phyloP scores from a whole-genome alignment of 2,797 vertebrate genomes.

The Toxotes lorentzi region DNA sequence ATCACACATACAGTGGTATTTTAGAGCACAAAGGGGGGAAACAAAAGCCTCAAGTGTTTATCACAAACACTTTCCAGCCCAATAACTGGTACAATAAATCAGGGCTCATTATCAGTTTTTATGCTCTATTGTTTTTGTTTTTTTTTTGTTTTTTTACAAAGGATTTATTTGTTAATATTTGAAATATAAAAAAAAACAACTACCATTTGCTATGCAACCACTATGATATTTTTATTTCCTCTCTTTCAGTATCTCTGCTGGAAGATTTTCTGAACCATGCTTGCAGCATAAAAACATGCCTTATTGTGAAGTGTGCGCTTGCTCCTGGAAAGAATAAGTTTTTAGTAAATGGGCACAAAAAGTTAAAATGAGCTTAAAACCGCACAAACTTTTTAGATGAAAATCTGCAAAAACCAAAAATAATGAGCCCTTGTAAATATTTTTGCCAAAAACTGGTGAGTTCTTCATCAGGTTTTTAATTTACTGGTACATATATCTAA shows the following conservation, averaged over 20 bases:
- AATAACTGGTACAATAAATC: too few relatives aligned
- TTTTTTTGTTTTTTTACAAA: neutral
- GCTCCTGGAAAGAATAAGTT: neutral
- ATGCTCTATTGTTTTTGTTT: too few relatives aligned
- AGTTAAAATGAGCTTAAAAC: neutral
- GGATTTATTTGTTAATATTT: neutral
- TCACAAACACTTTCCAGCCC: neutral
- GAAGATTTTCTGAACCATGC: neutral
- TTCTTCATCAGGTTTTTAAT: neutral
- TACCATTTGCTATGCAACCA: neutral
- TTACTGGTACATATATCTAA: neutral
- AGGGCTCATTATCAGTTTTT: neutral
- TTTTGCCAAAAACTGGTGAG: neutral
- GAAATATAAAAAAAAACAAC: neutral
- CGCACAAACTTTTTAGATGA: neutral
- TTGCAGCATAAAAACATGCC: neutral
- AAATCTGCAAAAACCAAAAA: neutral
- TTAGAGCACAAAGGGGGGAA: slow-evolving; percentile 11
- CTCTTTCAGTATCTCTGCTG: neutral
- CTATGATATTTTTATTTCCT: neutral
- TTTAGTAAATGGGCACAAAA: neutral
- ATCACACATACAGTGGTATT: slow-evolving; percentile 8
- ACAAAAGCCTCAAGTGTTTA: slow-evolving; percentile 2
- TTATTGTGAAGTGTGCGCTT: neutral
- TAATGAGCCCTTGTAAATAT: neutral